These are phyloP conservation scores for Formica aserva DNA, from an alignment of 2,888 invertebrate species.

Conservation along the genomic window DNA sequence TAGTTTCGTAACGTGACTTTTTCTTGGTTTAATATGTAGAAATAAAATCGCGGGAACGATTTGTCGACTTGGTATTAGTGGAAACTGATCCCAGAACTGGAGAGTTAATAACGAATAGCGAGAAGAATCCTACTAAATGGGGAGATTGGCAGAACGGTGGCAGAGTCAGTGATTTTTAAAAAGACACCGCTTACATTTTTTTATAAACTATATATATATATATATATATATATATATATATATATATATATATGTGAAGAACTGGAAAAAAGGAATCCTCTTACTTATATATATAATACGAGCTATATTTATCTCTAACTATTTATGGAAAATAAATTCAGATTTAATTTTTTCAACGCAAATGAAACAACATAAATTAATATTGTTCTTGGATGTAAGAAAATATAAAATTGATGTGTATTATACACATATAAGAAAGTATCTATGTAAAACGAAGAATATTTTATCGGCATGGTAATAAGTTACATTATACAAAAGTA, in stretches of 20 bases:
- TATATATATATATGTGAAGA: slow-evolving; percentile 62
- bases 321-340: slow-evolving; percentile 40
- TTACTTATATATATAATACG: slow-evolving; percentile 7
- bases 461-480: slow-evolving; percentile 23
- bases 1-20: background rate
- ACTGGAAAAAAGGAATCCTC: slow-evolving; percentile 53
- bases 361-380: slow-evolving; percentile 47
- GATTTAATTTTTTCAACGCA: slow-evolving; percentile 41
- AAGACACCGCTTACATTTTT: slow-evolving; percentile 53
- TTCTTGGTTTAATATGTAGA: slow-evolving; percentile 56
- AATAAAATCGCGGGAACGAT: slow-evolving; percentile 68
- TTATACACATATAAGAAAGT: background rate
- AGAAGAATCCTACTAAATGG: slow-evolving; percentile 82
- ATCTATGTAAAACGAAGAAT: background rate
- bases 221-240: slow-evolving; percentile 65
- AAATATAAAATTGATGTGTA: background rate
- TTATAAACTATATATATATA: slow-evolving; percentile 55
- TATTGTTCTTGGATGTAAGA: background rate
- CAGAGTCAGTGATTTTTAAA: slow-evolving; percentile 80
- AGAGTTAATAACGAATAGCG: slow-evolving; percentile 75
- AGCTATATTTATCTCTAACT: slow-evolving; percentile 40
- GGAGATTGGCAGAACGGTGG: slow-evolving; percentile 82
- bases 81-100: slow-evolving; percentile 78
- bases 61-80: slow-evolving; percentile 77
- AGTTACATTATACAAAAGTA: slow-evolving; percentile 13